A percentile compares a stretch with the other conserved stretches of the same genome.
These are phyloP conservation scores for Otis tarda DNA, from an alignment of 2,113 vertebrate genomes.

Conservation along the genomic window DNA sequence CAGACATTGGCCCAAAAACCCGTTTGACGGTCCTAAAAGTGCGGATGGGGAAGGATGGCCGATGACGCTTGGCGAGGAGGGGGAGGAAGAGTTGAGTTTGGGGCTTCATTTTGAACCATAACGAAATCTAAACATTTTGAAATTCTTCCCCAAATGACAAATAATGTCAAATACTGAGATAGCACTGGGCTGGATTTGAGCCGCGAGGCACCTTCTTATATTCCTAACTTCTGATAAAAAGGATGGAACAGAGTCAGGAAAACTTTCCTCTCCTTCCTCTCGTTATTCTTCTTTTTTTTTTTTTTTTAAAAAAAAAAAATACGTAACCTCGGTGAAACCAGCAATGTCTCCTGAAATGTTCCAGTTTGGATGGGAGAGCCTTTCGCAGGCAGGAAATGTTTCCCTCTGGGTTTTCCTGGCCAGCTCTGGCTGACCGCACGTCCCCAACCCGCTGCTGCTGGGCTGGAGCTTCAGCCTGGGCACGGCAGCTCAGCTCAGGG, in stretches of 20 bases:
- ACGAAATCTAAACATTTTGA: conserved; percentile 58
- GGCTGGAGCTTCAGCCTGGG: neutral
- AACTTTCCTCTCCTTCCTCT: conserved; percentile 40
- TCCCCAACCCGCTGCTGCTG: accelerated
- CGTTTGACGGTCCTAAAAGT: neutral
- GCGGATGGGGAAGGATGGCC: neutral
- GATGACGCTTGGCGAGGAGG: accelerated
- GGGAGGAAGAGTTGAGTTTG: conserved; percentile 51
- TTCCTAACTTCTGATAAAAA: conserved; percentile 66
- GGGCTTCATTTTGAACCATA: conserved; percentile 13
- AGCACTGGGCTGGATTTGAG: conserved; percentile 67
- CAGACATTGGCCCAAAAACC: accelerated
- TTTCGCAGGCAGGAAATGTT: neutral
- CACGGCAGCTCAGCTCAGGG: neutral
- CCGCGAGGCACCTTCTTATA: conserved; percentile 60
- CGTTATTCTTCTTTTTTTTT: neutral
- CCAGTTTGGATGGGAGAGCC: conserved; percentile 15
- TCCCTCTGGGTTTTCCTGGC: conserved; percentile 1
- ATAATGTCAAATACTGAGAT: conserved; percentile 72
- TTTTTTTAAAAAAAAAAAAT: neutral
- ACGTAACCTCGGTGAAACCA: neutral
- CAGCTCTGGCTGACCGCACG: neutral
- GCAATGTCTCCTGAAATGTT: neutral
- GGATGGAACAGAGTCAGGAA: conserved; percentile 55
- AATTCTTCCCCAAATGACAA: conserved; percentile 68